Base-by-base conservation (phyloP, 2,113 vertebrate genomes). In the Opisthocomus hoazin region DNA sequence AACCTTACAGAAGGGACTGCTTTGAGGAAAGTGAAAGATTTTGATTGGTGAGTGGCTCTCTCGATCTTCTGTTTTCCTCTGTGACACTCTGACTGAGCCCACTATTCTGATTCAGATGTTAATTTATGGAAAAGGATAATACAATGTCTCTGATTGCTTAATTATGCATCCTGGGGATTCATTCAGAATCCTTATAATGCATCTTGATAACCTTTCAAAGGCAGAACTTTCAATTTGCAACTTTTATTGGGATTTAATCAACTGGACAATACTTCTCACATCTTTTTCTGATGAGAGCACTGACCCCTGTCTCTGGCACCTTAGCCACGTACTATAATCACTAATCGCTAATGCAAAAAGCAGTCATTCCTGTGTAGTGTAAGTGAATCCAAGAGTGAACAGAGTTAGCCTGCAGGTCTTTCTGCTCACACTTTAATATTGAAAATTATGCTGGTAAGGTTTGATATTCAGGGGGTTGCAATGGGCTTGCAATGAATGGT, bases 81-180 rank as follows among this genome's bases (percentile, higher is more conserved):
- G 54, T 89, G 63, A 84, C 45, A 80, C 45, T 66, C 41, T 58
- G 63, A 65, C 75, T 86, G 80, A 92, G 73, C 46, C 41, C 60
- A 30, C 46, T 71, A 16, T 86, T 92, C 71, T 74, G 50, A 94
- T 94, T 96, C 89, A 94, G 76, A 95, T 96, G 95, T 56, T 95
- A 95, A 96, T 96, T 96, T 95, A 96, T 95, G 94, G 68, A 94
- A 96, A 95, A 86, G 6, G 54, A 41, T 86, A 95, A 89, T 95
- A 93, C 71, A 93, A 83, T 94, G 76, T 93, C 90, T 80, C 87
- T 96, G 94, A 97, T 94, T 96, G 80, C 86, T 93, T 94, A 97
- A 96, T 97, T 97, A 95, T 95, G 41, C 58, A 92, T 89, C 92
- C 79, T 58, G 68, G 51, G 54, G 58, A 89, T 96, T 94, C 58